phyloP scores from a whole-genome alignment of 2,888 invertebrate species.

The Erebia ligea region DNA sequence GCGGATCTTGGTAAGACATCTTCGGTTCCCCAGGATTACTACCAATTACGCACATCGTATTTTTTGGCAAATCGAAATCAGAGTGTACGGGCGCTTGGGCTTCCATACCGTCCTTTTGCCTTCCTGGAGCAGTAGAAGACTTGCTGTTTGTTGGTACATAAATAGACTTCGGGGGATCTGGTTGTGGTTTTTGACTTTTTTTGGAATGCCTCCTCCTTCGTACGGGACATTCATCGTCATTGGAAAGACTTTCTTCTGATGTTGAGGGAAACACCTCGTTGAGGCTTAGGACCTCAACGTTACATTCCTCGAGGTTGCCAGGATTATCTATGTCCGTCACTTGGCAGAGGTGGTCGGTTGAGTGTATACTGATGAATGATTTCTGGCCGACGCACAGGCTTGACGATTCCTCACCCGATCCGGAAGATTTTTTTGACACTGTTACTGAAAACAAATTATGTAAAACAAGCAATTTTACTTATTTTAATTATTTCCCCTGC shows the following conservation, averaged over 20 bases:
- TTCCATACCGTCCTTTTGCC: conserved; percentile 60
- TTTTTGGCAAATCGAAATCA: conserved; percentile 74
- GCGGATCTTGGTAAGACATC: conserved; percentile 72
- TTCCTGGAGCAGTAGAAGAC: conserved; percentile 64
- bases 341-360: conserved; percentile 76
- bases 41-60: conserved; percentile 73
- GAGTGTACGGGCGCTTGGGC: conserved; percentile 65
- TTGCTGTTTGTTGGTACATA: conserved; percentile 75
- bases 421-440: conserved; percentile 68
- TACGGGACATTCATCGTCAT: conserved; percentile 67
- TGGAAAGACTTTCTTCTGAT: conserved; percentile 75
- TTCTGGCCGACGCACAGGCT: conserved; percentile 64
- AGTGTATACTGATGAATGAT: conserved; percentile 78
- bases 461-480: not conserved
- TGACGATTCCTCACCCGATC: conserved; percentile 54
- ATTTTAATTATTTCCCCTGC: too few species aligned
- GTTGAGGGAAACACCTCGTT: conserved; percentile 78
- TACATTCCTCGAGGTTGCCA: conserved; percentile 67
- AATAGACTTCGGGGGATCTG: conserved; percentile 55
- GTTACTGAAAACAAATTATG: conserved; percentile 61
- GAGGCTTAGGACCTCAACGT: conserved; percentile 72
- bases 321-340: conserved; percentile 58
- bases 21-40: conserved; percentile 79
- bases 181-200: conserved; percentile 52
- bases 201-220: conserved; percentile 57